Base-by-base conservation (phyloP, 2,888 invertebrate species). In the Diplazon laetatorius region DNA sequence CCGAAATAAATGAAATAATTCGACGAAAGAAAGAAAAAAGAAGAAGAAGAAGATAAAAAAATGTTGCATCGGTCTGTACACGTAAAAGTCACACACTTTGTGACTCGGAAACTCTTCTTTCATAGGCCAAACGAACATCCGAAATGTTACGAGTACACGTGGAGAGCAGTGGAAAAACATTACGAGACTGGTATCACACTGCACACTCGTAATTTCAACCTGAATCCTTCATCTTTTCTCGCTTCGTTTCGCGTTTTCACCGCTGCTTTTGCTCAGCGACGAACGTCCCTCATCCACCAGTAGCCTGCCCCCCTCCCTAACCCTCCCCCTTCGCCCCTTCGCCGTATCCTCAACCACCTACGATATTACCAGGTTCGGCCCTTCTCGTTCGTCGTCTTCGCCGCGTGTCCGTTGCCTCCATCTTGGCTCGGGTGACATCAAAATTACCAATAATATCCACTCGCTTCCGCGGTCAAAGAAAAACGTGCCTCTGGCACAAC, bases 361-460 rank as follows among this genome's bases (percentile, higher is more conserved):
- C 14, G 30, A 55, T 25, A 30, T 55, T 25, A 35, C 52, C 39
- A 14, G 37, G 18, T 35, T 65, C 65, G 10, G 57, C 39, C 44
- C 25, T 20, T 16, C 37, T 22, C 44, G 25, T 48, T 35, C 44
- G 6, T 44, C n/a, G n/a, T n/a, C n/a, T 30, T 18, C 68, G 2
- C n/a, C 57, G 14, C n/a, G 25, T 60, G 1, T 22, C n/a, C 48
- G 5, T 35, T 44, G 1, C n/a, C 62, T 18, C 50, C 20, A 12
- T 62, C 68, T 59, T 69, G 37, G 48, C 44, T 46, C 22, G 55
- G 44, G 37, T 69, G 66, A 44, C 80, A 73, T 74, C 80, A 71
- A 87, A 86, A 87, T 88, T 85, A 85, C 86, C 87, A 83, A 88
- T 85, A 87, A 87, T 86, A 86, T 86, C 84, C 81, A 84, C 85